These are phyloP conservation scores for Drosophila monieri DNA, from an alignment of 2,888 invertebrate genomes.

Conservation along the genomic window DNA sequence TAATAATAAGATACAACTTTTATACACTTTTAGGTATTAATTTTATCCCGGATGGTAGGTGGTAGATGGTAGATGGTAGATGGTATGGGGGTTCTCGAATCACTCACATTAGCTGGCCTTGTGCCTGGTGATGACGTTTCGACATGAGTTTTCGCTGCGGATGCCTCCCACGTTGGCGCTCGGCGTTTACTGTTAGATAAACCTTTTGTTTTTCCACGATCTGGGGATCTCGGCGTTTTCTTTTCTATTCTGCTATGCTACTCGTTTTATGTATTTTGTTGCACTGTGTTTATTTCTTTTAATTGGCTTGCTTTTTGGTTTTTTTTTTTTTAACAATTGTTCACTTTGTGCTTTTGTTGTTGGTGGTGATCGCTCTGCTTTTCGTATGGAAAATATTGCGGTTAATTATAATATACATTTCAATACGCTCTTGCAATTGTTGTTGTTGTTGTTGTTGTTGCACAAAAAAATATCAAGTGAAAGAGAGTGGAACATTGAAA, in stretches of 20 bases:
- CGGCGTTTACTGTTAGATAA: slow-evolving; percentile 57
- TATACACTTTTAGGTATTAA: not conserved
- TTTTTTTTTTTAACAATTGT: slow-evolving; percentile 64
- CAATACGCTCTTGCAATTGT: not conserved
- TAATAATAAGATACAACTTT: no score
- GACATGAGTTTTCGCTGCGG: slow-evolving; percentile 45
- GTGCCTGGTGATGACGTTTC: slow-evolving; percentile 32
- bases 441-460: slow-evolving; percentile 10
- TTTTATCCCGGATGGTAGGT: not conserved
- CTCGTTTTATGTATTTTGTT: slow-evolving; percentile 43
- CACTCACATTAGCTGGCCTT: slow-evolving; percentile 62
- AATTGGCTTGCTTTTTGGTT: slow-evolving; percentile 54
- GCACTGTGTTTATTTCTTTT: slow-evolving; percentile 51
- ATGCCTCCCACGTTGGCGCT: slow-evolving; percentile 58
- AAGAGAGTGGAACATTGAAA: slow-evolving; percentile 34
- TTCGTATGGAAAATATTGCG: slow-evolving; percentile 30
- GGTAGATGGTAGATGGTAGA: not conserved
- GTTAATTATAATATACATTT: slow-evolving; percentile 35
- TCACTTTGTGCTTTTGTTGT: slow-evolving; percentile 54
- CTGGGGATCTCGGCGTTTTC: slow-evolving; percentile 14
- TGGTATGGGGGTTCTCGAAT: slow-evolving; percentile 7
- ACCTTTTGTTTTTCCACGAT: slow-evolving; percentile 42
- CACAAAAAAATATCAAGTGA: slow-evolving; percentile 22
- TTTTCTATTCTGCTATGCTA: slow-evolving; percentile 13
- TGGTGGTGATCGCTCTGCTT: slow-evolving; percentile 38